Evolutionary conservation across 2,113 vertebrate species (phyloP).

Genomic region (Ia io): DNA sequence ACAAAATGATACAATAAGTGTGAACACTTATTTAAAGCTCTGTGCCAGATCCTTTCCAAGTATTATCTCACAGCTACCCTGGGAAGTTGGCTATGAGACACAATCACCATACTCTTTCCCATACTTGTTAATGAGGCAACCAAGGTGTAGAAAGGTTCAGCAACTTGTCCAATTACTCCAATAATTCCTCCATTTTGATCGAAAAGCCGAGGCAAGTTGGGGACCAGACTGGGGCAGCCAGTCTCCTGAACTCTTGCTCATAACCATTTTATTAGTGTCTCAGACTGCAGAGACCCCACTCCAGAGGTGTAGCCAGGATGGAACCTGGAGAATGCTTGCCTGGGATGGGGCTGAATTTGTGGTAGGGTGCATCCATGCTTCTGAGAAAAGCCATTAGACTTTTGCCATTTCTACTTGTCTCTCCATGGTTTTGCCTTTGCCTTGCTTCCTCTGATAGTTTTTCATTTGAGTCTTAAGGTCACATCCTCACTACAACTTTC

Average conservation of each 20-base stretch:
- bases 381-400: background rate
- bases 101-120: background rate
- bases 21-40: background rate
- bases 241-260: background rate
- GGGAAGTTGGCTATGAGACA: background rate
- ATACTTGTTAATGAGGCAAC: background rate
- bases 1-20: background rate
- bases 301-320: background rate
- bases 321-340: background rate
- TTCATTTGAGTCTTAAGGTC: background rate
- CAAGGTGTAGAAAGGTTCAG: background rate
- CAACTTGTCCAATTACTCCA: background rate
- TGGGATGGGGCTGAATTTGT: background rate
- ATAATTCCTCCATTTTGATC: background rate
- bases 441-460: background rate
- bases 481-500: background rate
- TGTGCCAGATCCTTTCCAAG: background rate
- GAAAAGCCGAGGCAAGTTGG: background rate
- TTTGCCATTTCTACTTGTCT: background rate
- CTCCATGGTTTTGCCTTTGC: background rate
- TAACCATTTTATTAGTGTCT: background rate
- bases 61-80: background rate
- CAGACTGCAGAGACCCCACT: background rate
- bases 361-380: background rate
- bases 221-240: background rate